Evolutionary conservation across 2,113 vertebrate species (phyloP).

Genomic region (Odontophorus gujanensis): DNA sequence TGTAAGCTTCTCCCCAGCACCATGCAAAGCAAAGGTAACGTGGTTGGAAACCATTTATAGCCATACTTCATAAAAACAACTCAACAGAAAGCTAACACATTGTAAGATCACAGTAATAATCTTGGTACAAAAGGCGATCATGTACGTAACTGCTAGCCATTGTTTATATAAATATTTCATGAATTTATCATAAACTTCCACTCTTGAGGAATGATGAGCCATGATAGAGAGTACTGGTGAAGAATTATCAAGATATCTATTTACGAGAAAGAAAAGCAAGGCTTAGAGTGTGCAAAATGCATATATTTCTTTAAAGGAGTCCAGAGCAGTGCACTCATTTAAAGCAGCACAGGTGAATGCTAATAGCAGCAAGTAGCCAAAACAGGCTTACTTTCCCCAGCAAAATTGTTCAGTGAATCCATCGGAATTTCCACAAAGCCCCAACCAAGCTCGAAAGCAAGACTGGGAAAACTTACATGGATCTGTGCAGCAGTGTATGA

Average conservation of each 20-base stretch:
- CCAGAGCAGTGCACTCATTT: not conserved
- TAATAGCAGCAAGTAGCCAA: not conserved
- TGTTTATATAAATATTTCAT: not conserved
- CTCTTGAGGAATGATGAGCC: not conserved
- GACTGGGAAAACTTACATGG: not conserved
- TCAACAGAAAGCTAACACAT: not conserved
- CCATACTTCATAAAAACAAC: not conserved
- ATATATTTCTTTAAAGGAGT: not conserved
- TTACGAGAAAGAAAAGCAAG: not conserved
- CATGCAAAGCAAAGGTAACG: not conserved
- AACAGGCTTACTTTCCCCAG: not conserved
- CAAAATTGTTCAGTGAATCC: conserved; percentile 16
- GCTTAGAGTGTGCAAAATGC: not conserved
- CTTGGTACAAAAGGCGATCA: not conserved
- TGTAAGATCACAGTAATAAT: not conserved
- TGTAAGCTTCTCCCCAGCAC: not conserved
- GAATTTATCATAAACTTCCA: not conserved
- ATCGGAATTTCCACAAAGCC: not conserved
- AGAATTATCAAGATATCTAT: not conserved
- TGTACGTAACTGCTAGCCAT: not conserved
- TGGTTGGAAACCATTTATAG: not conserved
- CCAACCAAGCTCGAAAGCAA: not conserved
- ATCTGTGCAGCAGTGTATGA: not conserved
- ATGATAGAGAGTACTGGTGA: not conserved
- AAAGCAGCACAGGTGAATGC: not conserved